Base-by-base conservation (phyloP, 2,797 vertebrate species). In the Falco concolor region DNA sequence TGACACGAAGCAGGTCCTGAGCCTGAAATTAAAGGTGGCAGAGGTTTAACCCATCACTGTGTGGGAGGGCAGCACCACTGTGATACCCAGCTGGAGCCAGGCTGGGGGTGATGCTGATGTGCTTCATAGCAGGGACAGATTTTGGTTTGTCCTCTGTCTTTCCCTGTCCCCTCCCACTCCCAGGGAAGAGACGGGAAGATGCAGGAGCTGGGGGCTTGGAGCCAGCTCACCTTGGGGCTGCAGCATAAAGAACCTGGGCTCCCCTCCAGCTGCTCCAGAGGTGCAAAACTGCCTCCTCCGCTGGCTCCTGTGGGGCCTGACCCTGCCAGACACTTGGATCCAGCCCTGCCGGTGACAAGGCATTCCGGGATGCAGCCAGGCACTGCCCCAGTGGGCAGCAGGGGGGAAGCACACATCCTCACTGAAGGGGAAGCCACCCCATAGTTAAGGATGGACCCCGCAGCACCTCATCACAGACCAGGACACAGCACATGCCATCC, bases 1-100 rank as follows among this genome's bases (percentile, higher is more conserved):
- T 63, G 36, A 96, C 30, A 34, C 77, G 91, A n/a, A 97, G 57
- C 27, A 93, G 27, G 56, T 97, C 93, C 73, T 96, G 23, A 12
- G 80, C 80, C 93, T 95, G 80, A 34, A 88, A 76, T 23, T 6
- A 64, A 86, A 56, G 30, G 10, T 23, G 19, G n/a, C 69, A 68
- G 61, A 34, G 40, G 10, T 7, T 70, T 57, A 45, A n/a, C 38
- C 56, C 68, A 34, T 49, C 69, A 9, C n/a, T 8, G 1, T 7
- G 2, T 0, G 0, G 47, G 53, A 16, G n/a, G 63, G 23, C 38
- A 76, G 63, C 15, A 38, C 15, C 45, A 15, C n/a, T 0, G 3
- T 0, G 8, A 24, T 69, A 47, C 13, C 49, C 44, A 24, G 70
- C 52, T 42, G 42, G 42, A 42, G 42, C 42, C 42, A 42, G 42